Evolutionary conservation across 1,140 invertebrate species (phyloP), one percentile per base, ranked within the genome.

Genomic region (Wiebesia pumilae): DNA sequence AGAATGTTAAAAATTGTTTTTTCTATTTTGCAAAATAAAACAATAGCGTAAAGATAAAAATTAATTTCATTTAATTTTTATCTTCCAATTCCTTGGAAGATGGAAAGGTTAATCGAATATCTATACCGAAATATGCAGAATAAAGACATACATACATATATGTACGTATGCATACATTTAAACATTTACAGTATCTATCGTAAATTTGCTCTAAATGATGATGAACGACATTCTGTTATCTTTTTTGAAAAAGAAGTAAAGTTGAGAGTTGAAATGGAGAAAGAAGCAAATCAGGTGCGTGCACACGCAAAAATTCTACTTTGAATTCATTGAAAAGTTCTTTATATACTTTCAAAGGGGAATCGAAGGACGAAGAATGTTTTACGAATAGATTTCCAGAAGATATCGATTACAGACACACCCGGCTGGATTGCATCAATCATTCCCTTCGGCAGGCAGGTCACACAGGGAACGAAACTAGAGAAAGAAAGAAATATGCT

Each of bases 341-440:
- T 86, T 51, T 30, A 14, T 12, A 71, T 62, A 77, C 35, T 27
- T 81, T 51, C 62, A 38, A 40, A 69, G 21, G 47, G 33, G 67
- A n/a, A 38, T 75, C 14, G 58, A 69, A 40, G 54, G 43, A 47
- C 43, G 73, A 75, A 81, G 79, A 54, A 82, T 86, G 71, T 78
- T 82, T 82, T 82, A 43, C 79, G 79, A 86, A 81, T 81, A 81
- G 84, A 78, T 86, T 71, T 51, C 27, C 69, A 77, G 80, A 69
- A 86, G 80, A 62, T 77, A 86, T 86, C 85, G 85, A 86, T 86
- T 86, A 78, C 85, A 65, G 71, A 75, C 58, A 75, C 58, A 77
- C 78, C n/a, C 84, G 62, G 30, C 30, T 71, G 82, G 33, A 75
- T 54, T 58, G 58, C 86, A 88, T 88, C 87, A 88, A 88, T 88